These are phyloP conservation scores for Micromesistius poutassou DNA, from an alignment of 2,797 vertebrate genomes.

Conservation along the genomic window DNA sequence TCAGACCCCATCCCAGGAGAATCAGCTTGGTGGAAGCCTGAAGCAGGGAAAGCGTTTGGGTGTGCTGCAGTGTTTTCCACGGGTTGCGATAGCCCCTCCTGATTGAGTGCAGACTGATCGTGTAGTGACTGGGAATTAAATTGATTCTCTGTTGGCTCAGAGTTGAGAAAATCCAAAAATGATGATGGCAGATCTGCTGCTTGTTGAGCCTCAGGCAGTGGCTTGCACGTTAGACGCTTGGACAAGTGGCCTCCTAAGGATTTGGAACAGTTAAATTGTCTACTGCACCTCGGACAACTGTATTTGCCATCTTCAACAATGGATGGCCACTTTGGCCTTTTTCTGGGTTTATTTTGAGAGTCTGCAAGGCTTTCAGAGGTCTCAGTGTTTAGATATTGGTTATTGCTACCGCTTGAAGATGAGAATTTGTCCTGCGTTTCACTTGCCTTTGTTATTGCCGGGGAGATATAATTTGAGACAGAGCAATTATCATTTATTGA, in stretches of 20 bases:
- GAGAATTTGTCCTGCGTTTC: constrained; percentile 38
- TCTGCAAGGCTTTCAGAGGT: constrained; percentile 26
- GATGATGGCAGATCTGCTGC: constrained; percentile 80
- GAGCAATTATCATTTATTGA: constrained; percentile 44
- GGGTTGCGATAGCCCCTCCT: constrained; percentile 77
- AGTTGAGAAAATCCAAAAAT: constrained; percentile 89
- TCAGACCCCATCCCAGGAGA: constrained; percentile 72
- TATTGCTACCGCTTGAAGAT: constrained; percentile 10
- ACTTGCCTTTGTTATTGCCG: constrained; percentile 32
- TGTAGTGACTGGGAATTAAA: constrained; percentile 73
- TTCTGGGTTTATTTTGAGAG: constrained; percentile 68
- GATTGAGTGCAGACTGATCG: constrained; percentile 68
- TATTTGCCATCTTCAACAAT: constrained; percentile 93
- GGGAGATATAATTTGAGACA: constrained; percentile 24
- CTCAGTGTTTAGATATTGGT: constrained; percentile 26
- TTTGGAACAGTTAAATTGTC: constrained; percentile 87
- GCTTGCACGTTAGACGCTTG: constrained; percentile 86
- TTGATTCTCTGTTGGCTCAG: constrained; percentile 75
- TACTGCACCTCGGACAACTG: constrained; percentile 90
- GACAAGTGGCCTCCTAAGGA: constrained; percentile 96
- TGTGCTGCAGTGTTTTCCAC: constrained; percentile 68
- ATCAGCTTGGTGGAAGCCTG: constrained; percentile 71
- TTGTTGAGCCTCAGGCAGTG: constrained; percentile 81
- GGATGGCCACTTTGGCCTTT: constrained; percentile 90
- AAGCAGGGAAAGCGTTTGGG: constrained; percentile 70